Base-by-base conservation (phyloP, 2,797 vertebrate genomes). In the Eulemur rubriventer region DNA sequence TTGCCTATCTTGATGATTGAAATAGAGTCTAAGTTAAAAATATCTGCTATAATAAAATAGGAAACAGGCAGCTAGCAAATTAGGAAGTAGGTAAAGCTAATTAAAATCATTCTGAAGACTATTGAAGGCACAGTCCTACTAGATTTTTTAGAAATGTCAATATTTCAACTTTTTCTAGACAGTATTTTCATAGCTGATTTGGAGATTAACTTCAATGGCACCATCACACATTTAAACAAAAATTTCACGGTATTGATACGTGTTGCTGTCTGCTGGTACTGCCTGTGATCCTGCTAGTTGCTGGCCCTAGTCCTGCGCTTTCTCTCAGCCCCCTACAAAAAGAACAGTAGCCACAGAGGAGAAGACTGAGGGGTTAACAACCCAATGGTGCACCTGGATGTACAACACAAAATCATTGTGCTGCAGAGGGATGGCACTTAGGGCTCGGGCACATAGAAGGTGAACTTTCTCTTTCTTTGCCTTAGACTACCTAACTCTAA, bases 1-100 rank as follows among this genome's bases (percentile, higher is more conserved):
- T 95, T 93, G 91, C 81, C 93, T 96, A 72, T 92, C 86, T 97
- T 82, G 59, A 61, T 73, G 69, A 93, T 97, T 95, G 94, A 97
- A 97, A 98, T 97, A 98, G 95, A 61, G 22, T 65, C 52, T 38
- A 57, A 73, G 96, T 93, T 97, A 97, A 95, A 97, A 98, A 97
- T 96, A 97, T 43, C 96, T 96, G 48, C 75, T 81, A 52, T 63
- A 91, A 89, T 95, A 96, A 98, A 97, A 88, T 94, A 95, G 86
- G 89, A 97, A 95, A 95, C 59, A 67, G 81, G 69, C 73, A 96
- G 73, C 94, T 63, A 92, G 83, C 81, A 96, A 93, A 95, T 86
- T 92, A 96, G 94, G 96, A 96, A 97, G 96, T 97, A 91, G 78
- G 82, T 79, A 90, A 96, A 92, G 35, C 41, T 96, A 85, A 79